Evolutionary conservation across 2,888 invertebrate genomes (phyloP).

Genomic region (Hydrotaea diabolus): DNA sequence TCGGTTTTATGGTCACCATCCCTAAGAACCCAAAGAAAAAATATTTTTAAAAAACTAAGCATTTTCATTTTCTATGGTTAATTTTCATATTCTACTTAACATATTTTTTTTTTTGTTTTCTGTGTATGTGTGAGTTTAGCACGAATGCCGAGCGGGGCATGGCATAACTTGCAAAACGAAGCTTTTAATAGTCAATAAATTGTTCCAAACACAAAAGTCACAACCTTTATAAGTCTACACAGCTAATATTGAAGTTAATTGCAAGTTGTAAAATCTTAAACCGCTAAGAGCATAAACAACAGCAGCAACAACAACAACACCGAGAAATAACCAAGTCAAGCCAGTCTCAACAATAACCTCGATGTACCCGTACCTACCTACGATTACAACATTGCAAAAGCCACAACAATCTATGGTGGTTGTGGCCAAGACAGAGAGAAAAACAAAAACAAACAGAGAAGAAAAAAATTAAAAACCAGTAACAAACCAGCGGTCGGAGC

Average conservation of each 20-base stretch:
- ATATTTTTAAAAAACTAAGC: too few species aligned
- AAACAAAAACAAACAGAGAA: background rate
- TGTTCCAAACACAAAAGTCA: conserved; percentile 25
- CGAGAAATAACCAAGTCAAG: background rate
- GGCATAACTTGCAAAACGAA: background rate
- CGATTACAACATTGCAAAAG: conserved; percentile 22
- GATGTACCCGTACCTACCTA: background rate
- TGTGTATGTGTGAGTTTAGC: too few species aligned
- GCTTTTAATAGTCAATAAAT: background rate
- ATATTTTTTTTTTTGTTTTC: too few species aligned
- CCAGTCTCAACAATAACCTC: conserved; percentile 15
- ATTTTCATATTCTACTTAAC: too few species aligned
- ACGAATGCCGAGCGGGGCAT: background rate
- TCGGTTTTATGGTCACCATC: too few species aligned
- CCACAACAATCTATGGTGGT: background rate
- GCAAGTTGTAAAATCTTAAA: conserved; percentile 55
- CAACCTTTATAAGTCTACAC: conserved; percentile 9
- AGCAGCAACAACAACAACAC: conserved; percentile 10
- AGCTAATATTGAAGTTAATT: conserved; percentile 42
- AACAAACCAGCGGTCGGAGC: too few species aligned
- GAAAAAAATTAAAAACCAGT: background rate
- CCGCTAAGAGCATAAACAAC: conserved; percentile 43
- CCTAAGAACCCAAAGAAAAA: too few species aligned
- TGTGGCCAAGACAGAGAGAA: background rate
- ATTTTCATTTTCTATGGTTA: too few species aligned